Base-by-base conservation (phyloP, 1,140 invertebrate genomes). In the Trypoxylus dichotomus region DNA sequence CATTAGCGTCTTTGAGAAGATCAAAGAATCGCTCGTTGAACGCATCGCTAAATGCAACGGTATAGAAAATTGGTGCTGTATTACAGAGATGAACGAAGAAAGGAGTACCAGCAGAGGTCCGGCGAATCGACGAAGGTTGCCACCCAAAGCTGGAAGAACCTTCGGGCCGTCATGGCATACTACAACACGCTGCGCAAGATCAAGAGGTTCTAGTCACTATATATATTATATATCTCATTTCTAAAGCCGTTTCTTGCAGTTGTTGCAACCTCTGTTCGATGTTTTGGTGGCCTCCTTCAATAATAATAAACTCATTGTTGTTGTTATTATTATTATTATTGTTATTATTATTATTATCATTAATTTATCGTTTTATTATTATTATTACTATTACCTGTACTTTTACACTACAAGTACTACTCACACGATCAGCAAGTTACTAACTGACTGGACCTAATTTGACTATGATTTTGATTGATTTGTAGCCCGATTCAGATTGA, bases 171-270 rank as follows among this genome's bases (percentile, higher is more conserved):
- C 82, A 93, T 95, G 93, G 93, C 93, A 82, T 93, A 94, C 89
- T 95, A 95, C 90, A 93, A 93, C 88, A 92, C 93, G 82, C 91
- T 95, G 83, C 91, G 94, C 87, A 93, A 94, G 89, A 95, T 95
- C 88, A 94, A 94, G 92, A 95, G 94, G 94, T 94, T 75, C 71
- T 37, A 73, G 15, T 73, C 27, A 32, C 8, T 73, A 21, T n/a
- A 37, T 21, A 73, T n/a, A 7, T 7, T 37, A 37, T 37, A 37
- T 73, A 37, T 73, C 71, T n/a, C 13, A 73, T 47, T 47, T 47
- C n/a, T 47, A 73, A 41, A 73, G 37, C 25, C 42, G 41, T 77
- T 77, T 73, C 68, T 77, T 77, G 21, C 76, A 77, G 76, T 77
- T 47, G 43, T 47, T 77, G 25, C 76, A 77, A 77, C 25, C 43